Evolutionary conservation across 2,797 vertebrate species (phyloP).

Genomic region (Pseudochirops cupreus): DNA sequence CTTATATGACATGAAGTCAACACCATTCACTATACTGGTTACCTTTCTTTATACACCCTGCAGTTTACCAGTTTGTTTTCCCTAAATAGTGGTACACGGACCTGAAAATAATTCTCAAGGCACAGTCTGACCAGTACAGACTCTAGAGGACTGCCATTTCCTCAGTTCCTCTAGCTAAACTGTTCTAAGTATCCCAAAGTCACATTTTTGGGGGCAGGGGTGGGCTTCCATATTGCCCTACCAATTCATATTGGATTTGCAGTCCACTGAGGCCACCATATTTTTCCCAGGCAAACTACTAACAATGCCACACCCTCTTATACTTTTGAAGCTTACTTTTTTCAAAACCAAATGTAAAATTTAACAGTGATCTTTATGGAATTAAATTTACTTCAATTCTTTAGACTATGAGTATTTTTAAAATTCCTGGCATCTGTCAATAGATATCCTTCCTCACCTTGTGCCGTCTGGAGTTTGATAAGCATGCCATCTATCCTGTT

Average conservation of each 20-base stretch:
- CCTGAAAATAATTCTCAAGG: background rate
- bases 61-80: background rate
- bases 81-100: background rate
- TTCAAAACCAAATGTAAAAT: background rate
- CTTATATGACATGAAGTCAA: background rate
- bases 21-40: background rate
- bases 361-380: background rate
- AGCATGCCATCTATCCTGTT: background rate
- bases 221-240: background rate
- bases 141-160: background rate
- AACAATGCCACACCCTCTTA: background rate
- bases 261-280: background rate
- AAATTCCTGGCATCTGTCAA: background rate
- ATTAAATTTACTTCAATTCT: background rate
- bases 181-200: background rate
- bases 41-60: background rate
- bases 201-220: background rate
- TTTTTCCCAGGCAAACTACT: background rate
- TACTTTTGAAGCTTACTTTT: background rate
- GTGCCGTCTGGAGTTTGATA: background rate
- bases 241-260: background rate
- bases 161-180: background rate
- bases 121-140: background rate
- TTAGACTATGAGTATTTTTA: background rate
- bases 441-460: background rate